Evolutionary conservation across 2,797 vertebrate genomes (phyloP), one percentile per base, ranked within the genome.

Genomic region (Tenualosa thibaudeaui): DNA sequence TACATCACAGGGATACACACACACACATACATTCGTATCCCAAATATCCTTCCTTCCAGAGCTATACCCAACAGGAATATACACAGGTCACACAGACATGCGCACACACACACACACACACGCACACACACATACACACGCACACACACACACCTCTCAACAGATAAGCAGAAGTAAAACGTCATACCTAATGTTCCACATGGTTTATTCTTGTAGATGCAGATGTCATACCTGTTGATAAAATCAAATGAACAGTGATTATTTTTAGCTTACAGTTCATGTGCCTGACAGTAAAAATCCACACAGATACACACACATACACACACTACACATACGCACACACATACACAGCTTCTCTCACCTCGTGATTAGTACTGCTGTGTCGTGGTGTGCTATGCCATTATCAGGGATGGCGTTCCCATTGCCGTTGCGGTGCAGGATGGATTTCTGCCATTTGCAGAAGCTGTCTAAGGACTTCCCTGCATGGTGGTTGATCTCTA

Each of bases 181-280:
- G 8, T 90, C 94, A 56, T 97, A 99, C 98, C 98, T 94, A 99
- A 90, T 0, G 98, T 99, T 93, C 98, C 98, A 31, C 98, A 99
- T 0, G 98, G 98, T 89, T 99, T 99, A 92, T 99, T 99, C 96
- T 99, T 99, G 92, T 99, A 99, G 94, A 99, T 99, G 95, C 98
- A 99, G 89, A 99, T 99, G 94, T 99, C 98, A 0, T 99, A 99
- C 92, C 97, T 98, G 90, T 31, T 84, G 88, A 90, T 75, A 19
- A 19, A 75, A 75, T 75, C 5, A 65, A 26, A 12, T 31, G 9
- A 65, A 31, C 12, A 53, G 51, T 53, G 51, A 53, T 3, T 56
- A 56, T 12, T 17, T 56, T 78, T 46, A 46, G 46, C 46, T 1
- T 7, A 46, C 46, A 46, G 46, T 46, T 46, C 83, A 53, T 10